Evolutionary conservation across 2,113 vertebrate genomes (phyloP).

Genomic region (Mormoops blainvillei): DNA sequence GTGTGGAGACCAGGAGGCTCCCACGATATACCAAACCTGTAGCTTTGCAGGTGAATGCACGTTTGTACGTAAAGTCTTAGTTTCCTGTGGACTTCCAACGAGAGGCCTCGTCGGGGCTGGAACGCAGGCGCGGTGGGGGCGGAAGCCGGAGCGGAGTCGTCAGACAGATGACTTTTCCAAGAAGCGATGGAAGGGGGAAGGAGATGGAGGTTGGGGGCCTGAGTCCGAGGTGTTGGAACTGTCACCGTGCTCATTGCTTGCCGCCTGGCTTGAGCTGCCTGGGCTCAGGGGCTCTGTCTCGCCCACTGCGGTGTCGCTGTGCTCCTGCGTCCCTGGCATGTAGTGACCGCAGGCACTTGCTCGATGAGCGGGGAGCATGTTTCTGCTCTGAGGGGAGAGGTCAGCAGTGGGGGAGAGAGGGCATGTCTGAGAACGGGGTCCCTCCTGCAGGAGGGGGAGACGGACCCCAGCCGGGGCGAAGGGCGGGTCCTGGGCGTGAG

Average conservation of each 20-base stretch:
- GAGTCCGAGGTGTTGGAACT: rapidly evolving
- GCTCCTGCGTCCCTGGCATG: not conserved
- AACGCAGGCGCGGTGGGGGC: too few species aligned
- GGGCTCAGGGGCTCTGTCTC: not conserved
- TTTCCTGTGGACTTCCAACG: not conserved
- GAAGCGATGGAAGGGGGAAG: not conserved
- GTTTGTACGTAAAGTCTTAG: not conserved
- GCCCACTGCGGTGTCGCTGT: rapidly evolving
- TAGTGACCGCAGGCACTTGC: rapidly evolving
- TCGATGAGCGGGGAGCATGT: rapidly evolving
- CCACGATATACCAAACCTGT: rapidly evolving
- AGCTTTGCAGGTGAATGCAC: not conserved
- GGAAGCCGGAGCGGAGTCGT: too few species aligned
- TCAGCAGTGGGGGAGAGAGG: rapidly evolving
- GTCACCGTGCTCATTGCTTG: rapidly evolving
- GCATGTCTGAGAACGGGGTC: rapidly evolving
- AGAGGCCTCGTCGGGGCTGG: not conserved
- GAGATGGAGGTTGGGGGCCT: not conserved
- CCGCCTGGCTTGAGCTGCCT: rapidly evolving
- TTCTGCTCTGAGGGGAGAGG: not conserved
- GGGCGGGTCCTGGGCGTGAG: not conserved
- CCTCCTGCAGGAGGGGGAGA: not conserved
- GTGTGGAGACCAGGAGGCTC: not conserved
- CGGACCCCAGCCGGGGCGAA: rapidly evolving
- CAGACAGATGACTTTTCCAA: too few species aligned